Conservation (phyloP, 2,888 invertebrate genomes). For the Spisula solida region DNA sequence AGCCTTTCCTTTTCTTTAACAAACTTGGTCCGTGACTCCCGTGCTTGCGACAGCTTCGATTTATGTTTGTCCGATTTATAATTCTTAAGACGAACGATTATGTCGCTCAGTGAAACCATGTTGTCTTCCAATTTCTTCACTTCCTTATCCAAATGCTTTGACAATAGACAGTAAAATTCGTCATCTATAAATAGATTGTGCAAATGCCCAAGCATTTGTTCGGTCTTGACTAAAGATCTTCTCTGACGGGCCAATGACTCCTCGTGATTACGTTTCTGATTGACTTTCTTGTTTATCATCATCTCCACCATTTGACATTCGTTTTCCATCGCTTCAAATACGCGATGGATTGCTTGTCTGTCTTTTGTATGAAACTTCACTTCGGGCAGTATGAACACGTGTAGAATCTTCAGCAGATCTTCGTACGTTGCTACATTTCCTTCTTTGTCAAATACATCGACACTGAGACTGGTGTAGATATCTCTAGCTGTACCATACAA, state of each 20-base stretch:
- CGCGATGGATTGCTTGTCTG: constrained; percentile 67
- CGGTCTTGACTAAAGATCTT: constrained; percentile 68
- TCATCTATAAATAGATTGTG: constrained; percentile 68
- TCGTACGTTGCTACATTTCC: constrained; percentile 40
- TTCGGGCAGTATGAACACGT: constrained; percentile 82
- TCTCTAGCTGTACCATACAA: not conserved
- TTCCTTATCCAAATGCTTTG: constrained; percentile 77
- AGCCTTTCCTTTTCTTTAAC: constrained; percentile 69
- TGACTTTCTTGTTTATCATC: constrained; percentile 73
- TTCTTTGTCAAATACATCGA: constrained; percentile 17
- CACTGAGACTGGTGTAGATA: not conserved
- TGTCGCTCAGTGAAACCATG: constrained; percentile 73
- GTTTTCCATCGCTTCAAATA: constrained; percentile 64
- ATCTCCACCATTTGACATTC: constrained; percentile 68
- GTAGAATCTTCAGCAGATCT: constrained; percentile 76
- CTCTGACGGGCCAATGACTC: constrained; percentile 72
- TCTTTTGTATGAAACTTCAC: constrained; percentile 78
- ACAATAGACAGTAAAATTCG: constrained; percentile 73
- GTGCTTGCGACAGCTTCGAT: constrained; percentile 54
- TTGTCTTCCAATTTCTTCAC: constrained; percentile 69
- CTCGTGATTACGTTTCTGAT: constrained; percentile 71
- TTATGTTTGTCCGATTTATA: constrained; percentile 45
- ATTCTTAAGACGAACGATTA: constrained; percentile 72
- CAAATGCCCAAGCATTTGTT: constrained; percentile 71
- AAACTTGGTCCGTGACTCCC: constrained; percentile 70